Evolutionary conservation across 2,888 invertebrate species (phyloP).

Genomic region (Melieria crassipennis): DNA sequence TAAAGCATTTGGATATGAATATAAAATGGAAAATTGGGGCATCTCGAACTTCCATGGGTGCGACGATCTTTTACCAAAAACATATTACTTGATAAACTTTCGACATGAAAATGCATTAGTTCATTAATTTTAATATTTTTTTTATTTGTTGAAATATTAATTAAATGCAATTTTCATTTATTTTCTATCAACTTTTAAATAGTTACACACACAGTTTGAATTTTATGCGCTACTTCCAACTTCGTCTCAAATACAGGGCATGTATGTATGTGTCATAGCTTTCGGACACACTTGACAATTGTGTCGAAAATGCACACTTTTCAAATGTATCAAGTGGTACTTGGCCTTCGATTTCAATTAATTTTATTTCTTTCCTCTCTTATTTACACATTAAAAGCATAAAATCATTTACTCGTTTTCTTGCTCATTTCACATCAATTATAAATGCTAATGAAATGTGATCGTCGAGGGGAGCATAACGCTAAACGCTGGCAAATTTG

Average conservation of each 20-base stretch:
- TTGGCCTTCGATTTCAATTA: not conserved
- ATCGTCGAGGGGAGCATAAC: constrained; percentile 44
- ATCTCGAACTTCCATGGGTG: too few relatives aligned
- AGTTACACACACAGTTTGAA: constrained; percentile 12
- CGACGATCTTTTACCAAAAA: too few relatives aligned
- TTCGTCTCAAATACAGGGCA: not conserved
- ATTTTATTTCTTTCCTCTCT: constrained; percentile 1
- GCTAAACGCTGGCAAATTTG: constrained; percentile 47
- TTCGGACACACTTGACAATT: constrained; percentile 32
- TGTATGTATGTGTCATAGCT: not conserved
- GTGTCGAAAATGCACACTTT: constrained; percentile 42
- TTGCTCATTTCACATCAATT: constrained; percentile 11
- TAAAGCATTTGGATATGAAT: too few relatives aligned
- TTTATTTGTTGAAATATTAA: constrained; percentile 24
- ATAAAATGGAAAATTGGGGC: too few relatives aligned
- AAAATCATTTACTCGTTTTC: constrained; percentile 36
- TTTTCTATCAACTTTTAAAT: constrained; percentile 17
- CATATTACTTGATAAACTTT: too few relatives aligned
- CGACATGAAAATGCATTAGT: too few relatives aligned
- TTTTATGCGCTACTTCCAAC: constrained; percentile 6
- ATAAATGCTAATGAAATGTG: constrained; percentile 11
- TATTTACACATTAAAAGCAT: constrained; percentile 15
- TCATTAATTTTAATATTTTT: not conserved
- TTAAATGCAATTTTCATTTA: constrained; percentile 25
- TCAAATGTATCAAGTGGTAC: constrained; percentile 43